Conservation (phyloP, 1,140 invertebrate species). For the Trichonephila clavipes region DNA sequence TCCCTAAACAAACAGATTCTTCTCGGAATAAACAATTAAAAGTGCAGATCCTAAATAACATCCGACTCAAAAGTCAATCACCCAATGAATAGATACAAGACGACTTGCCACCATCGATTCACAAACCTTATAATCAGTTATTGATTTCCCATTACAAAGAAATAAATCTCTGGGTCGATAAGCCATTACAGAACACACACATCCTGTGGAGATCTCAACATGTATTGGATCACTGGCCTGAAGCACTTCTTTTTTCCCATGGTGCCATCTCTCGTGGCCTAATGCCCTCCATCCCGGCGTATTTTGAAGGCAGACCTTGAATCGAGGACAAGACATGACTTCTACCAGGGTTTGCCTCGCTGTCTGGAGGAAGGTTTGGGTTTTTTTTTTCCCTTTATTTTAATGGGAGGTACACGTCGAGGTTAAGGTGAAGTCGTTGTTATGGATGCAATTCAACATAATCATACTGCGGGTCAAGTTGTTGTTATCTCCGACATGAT, state of each 20-base stretch:
- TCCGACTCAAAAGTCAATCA: not conserved
- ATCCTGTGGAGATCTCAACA: not conserved
- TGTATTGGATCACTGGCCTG: not conserved
- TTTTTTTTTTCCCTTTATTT: not conserved
- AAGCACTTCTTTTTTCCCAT: not conserved
- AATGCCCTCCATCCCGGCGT: slow-evolving; percentile 25
- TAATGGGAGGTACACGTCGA: not conserved
- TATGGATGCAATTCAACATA: not conserved
- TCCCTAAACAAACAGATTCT: too few relatives aligned
- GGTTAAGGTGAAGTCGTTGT: slow-evolving; percentile 12
- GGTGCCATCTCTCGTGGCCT: slow-evolving; percentile 11
- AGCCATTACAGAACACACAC: not conserved
- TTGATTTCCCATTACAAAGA: slow-evolving; percentile 1
- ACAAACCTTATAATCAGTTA: not conserved
- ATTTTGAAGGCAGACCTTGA: slow-evolving; percentile 4
- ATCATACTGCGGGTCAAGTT: not conserved
- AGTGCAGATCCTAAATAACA: too few relatives aligned
- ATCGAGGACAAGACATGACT: slow-evolving; percentile 26
- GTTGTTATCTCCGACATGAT: not conserved
- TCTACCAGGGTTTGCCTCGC: not conserved
- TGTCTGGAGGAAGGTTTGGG: slow-evolving; percentile 5
- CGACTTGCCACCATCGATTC: not conserved
- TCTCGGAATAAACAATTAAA: too few relatives aligned
- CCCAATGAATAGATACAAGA: not conserved
- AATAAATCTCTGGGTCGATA: not conserved